phyloP scores from a whole-genome alignment of 2,113 vertebrate genomes.

The Caranx ignobilis region DNA sequence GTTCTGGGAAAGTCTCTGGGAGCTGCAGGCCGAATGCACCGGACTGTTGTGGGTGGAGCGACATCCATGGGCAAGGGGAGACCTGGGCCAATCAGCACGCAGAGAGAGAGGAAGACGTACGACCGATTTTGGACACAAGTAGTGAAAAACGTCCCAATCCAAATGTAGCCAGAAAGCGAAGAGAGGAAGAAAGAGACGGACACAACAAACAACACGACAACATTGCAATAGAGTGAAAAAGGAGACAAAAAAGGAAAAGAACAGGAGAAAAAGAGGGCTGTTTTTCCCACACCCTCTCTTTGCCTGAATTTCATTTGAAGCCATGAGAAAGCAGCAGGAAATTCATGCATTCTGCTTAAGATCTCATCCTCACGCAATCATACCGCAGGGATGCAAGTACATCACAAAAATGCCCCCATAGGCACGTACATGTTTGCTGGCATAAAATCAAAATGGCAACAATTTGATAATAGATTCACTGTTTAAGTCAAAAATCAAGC shows the following conservation, averaged over 20 bases:
- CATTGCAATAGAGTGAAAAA: conserved; percentile 65
- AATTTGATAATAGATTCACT: neutral
- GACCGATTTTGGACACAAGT: conserved; percentile 66
- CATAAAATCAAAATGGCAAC: neutral
- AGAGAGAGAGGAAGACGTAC: conserved; percentile 77
- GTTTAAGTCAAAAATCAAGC: neutral
- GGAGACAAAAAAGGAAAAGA: conserved; percentile 49
- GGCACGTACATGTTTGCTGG: neutral
- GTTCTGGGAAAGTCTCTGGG: conserved; percentile 98
- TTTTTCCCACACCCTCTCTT: conserved; percentile 33
- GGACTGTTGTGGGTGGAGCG: conserved; percentile 99
- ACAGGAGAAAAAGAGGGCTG: conserved; percentile 35
- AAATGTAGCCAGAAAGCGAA: conserved; percentile 61
- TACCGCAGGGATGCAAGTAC: conserved; percentile 62
- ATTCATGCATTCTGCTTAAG: conserved; percentile 37
- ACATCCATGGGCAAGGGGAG: conserved; percentile 98
- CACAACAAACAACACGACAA: conserved; percentile 72
- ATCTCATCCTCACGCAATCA: conserved; percentile 20
- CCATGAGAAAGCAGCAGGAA: conserved; percentile 36
- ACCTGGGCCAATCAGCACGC: conserved; percentile 92
- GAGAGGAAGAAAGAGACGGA: conserved; percentile 72
- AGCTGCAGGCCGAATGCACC: conserved; percentile 97
- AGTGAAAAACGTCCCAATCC: conserved; percentile 67
- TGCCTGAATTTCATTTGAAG: conserved; percentile 39
- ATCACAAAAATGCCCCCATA: conserved; percentile 7